phyloP scores from a whole-genome alignment of 2,888 invertebrate genomes.

The Fragum fragum region DNA sequence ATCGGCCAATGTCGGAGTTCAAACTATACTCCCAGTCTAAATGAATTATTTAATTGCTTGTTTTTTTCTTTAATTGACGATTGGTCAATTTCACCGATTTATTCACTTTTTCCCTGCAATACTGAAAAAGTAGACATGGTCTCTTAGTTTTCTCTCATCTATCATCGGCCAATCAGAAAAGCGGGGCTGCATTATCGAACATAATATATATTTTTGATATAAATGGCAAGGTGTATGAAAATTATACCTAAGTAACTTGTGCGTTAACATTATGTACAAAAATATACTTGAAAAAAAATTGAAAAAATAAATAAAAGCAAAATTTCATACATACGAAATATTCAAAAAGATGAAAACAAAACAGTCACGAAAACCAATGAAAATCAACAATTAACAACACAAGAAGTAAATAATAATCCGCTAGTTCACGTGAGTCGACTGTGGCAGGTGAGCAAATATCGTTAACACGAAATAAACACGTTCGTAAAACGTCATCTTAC shows the following conservation, averaged over 20 bases:
- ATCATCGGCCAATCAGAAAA: too few relatives aligned
- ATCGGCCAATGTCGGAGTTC: too few relatives aligned
- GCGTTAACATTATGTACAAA: not conserved
- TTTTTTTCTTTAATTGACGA: too few relatives aligned
- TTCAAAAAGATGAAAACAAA: not conserved
- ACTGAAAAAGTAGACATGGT: too few relatives aligned
- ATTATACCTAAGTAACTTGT: not conserved
- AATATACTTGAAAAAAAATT: not conserved
- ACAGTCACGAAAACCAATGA: not conserved
- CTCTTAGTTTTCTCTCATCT: too few relatives aligned
- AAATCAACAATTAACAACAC: not conserved
- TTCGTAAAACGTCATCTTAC: not conserved
- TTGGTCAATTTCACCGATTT: too few relatives aligned
- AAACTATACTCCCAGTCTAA: too few relatives aligned
- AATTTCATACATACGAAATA: not conserved
- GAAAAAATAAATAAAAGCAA: not conserved
- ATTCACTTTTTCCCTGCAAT: too few relatives aligned
- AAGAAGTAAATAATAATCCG: not conserved
- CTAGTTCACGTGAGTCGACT: not conserved
- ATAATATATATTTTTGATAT: too few relatives aligned
- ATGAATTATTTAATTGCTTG: too few relatives aligned
- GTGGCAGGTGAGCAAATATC: slow-evolving; percentile 25
- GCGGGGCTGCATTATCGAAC: too few relatives aligned
- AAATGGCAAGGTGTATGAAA: not conserved
- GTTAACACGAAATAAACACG: slow-evolving; percentile 21